phyloP scores from a whole-genome alignment of 2,797 vertebrate species.

The Peromyscus melanophrys region DNA sequence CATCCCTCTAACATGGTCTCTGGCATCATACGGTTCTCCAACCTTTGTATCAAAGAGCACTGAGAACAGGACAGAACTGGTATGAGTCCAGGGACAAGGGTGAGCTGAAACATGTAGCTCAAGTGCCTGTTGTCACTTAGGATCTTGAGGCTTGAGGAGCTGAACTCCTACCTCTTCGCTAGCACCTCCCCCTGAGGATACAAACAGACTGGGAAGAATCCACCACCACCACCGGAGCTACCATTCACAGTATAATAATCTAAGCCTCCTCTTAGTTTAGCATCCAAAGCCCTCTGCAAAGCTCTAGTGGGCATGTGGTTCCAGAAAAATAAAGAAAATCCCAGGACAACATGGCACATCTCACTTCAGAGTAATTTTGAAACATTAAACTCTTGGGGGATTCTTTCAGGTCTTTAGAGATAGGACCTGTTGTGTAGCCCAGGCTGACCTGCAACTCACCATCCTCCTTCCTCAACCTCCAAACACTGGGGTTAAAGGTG shows the following conservation, averaged over 20 bases:
- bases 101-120: background rate
- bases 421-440: background rate
- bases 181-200: background rate
- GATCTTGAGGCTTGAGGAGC: background rate
- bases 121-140: background rate
- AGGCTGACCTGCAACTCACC: background rate
- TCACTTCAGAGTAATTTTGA: conserved; percentile 29
- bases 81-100: background rate
- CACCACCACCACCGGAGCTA: background rate
- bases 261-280: conserved; percentile 53
- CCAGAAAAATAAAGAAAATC: conserved; percentile 53
- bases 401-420: background rate
- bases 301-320: conserved; percentile 9
- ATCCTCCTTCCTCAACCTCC: background rate
- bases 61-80: background rate
- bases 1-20: background rate
- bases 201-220: background rate
- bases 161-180: background rate
- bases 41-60: conserved; percentile 16
- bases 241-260: conserved; percentile 45
- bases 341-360: background rate
- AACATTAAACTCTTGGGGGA: background rate
- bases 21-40: background rate
- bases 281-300: conserved; percentile 41
- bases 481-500: background rate